Evolutionary conservation across 2,113 vertebrate species (phyloP), one percentile per base, ranked within the genome.

Genomic region (Cottus gobio): DNA sequence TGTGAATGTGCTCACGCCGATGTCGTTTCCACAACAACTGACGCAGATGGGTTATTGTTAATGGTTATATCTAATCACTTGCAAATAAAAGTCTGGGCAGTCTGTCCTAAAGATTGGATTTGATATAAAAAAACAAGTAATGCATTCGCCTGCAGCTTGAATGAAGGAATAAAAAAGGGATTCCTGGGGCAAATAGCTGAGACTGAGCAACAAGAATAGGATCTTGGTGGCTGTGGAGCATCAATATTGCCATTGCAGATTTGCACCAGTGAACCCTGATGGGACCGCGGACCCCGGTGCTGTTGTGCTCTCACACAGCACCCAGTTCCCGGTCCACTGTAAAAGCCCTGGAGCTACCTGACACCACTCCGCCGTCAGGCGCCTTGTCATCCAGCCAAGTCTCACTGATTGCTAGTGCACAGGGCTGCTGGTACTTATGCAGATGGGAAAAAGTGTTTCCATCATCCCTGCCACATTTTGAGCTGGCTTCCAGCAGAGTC

Each of bases 311-410:
- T 74, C 77, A 76, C 69, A 69, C 37, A 72, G 75, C 66, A 69
- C 68, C 1, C 50, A 80, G 78, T 75, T 75, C 74, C 69, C 28
- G 22, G 79, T 78, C 79, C 16, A 82, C 77, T 86, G 75, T 87
- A 63, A 85, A 87, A 84, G 28, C 79, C 87, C 82, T 22, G 39
- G 82, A 84, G 90, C 73, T 75, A 92, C 84, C 83, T 79, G 82
- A 93, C 88, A 90, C 90, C 90, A 90, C 85, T 85, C 69, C 83
- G 80, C 86, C 39, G 80, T 90, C 87, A 90, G 87, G 87, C 88
- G 72, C 78, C 82, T 86, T 92, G 90, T 83, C 90, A 92, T 88
- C 87, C 77, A 78, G 88, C 91, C 91, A 90, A 86, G 80, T 78
- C 80, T 87, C 76, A 48, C 83, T 89, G 82, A 83, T 86, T 88